A percentile compares a stretch with the other conserved stretches of the same genome.
Conservation (phyloP, 2,888 invertebrate species). For the Drosophila greeni region DNA sequence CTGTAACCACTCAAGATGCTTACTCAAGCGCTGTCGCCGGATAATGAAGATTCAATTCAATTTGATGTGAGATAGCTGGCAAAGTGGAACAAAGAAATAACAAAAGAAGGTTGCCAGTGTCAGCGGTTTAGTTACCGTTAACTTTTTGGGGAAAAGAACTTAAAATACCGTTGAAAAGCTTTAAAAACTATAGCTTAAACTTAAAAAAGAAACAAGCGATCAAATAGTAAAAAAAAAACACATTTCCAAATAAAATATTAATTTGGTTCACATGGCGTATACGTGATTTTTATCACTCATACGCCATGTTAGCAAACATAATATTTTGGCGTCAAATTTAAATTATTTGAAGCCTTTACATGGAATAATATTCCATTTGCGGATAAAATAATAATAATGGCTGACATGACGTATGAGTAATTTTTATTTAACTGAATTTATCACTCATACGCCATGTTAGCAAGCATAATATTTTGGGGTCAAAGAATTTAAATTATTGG, state of each 20-base stretch:
- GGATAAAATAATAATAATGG: background rate
- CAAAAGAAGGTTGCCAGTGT: conserved; percentile 6
- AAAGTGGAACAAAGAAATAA: conserved; percentile 24
- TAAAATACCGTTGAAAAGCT: conserved; percentile 1
- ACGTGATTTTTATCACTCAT: background rate
- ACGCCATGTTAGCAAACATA: background rate
- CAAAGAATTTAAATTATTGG: background rate
- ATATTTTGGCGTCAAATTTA: too few species aligned
- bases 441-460: background rate
- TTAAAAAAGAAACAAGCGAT: too few species aligned
- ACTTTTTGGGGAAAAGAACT: background rate
- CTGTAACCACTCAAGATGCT: conserved; percentile 19
- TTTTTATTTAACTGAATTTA: background rate
- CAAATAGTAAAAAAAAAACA: background rate
- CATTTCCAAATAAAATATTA: too few species aligned
- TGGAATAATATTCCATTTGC: too few species aligned
- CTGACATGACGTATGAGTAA: conserved; percentile 1
- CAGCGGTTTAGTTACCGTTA: background rate
- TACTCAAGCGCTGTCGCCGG: conserved; percentile 21
- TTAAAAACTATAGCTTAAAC: too few species aligned
- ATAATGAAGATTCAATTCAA: conserved; percentile 40
- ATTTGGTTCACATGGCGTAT: background rate
- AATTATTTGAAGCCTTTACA: too few species aligned
- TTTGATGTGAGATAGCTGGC: conserved; percentile 23
- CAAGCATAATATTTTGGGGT: too few species aligned